Evolutionary conservation across 2,113 vertebrate genomes (phyloP).

Genomic region (Cyprinus carpio): DNA sequence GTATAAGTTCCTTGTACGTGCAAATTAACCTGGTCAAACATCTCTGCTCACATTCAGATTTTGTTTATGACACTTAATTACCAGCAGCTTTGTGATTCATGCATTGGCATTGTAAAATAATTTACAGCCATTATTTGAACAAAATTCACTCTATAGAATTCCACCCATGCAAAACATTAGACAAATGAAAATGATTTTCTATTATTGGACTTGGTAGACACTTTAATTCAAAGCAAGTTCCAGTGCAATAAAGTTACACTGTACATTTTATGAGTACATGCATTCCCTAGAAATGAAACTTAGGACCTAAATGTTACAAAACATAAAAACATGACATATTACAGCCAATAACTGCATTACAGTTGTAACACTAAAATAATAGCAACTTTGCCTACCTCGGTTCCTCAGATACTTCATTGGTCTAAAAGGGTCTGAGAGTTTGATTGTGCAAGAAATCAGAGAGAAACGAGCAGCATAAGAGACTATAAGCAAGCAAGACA

Average conservation of each 20-base stretch:
- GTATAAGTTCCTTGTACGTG: background rate
- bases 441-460: background rate
- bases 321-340: background rate
- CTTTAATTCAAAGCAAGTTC: background rate
- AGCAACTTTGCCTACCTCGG: slow-evolving; percentile 11
- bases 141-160: background rate
- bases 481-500: background rate
- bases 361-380: background rate
- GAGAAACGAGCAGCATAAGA: background rate
- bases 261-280: background rate
- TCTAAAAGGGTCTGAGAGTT: background rate
- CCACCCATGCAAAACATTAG: background rate
- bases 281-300: background rate
- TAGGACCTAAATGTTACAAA: background rate
- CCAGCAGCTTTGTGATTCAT: background rate
- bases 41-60: background rate
- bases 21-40: background rate
- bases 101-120: background rate
- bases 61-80: background rate
- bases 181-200: background rate
- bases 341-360: background rate
- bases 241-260: background rate
- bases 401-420: background rate
- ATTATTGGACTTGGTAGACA: background rate
- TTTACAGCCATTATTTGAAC: background rate